Conservation (phyloP, 2,888 invertebrate species). For the Melanophora roralis region DNA sequence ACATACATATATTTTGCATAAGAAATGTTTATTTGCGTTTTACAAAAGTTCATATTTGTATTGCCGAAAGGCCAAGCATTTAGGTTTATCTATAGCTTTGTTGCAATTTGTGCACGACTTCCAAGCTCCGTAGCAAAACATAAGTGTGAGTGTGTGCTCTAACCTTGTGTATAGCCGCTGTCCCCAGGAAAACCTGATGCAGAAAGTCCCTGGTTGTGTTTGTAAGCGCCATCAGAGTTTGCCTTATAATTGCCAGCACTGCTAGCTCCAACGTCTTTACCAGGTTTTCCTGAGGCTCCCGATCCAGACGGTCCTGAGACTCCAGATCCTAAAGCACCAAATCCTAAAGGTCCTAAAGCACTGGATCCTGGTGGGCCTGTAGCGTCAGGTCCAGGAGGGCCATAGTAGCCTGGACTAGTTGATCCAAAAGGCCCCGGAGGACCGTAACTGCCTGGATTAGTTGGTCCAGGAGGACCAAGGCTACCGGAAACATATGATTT, state of each 20-base stretch:
- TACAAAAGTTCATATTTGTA: slow-evolving; percentile 9
- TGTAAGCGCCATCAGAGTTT: slow-evolving; percentile 67
- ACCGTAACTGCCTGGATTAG: slow-evolving; percentile 67
- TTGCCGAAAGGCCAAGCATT: slow-evolving; percentile 33
- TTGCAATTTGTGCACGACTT: slow-evolving; percentile 54
- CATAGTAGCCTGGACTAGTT: slow-evolving; percentile 71
- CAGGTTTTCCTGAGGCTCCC: slow-evolving; percentile 73
- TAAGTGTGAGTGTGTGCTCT: slow-evolving; percentile 63
- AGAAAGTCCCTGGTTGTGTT: slow-evolving; percentile 34
- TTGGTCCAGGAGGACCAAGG: slow-evolving; percentile 72
- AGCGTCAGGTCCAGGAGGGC: slow-evolving; percentile 71
- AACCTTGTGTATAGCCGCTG: slow-evolving; percentile 73
- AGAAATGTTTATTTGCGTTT: slow-evolving; percentile 1
- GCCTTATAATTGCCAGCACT: not conserved
- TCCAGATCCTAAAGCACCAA: not conserved
- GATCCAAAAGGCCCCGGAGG: slow-evolving; percentile 73
- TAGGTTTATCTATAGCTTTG: slow-evolving; percentile 35
- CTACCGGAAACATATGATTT: too few relatives aligned
- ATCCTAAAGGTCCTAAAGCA: slow-evolving; percentile 63
- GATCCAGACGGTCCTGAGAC: slow-evolving; percentile 23
- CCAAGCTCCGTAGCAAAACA: slow-evolving; percentile 56
- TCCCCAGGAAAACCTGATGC: slow-evolving; percentile 74
- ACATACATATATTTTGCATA: slow-evolving; percentile 18
- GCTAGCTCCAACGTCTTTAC: slow-evolving; percentile 1
- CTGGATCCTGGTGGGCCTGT: slow-evolving; percentile 13